phyloP scores from a whole-genome alignment of 2,888 invertebrate genomes.

The Eupeodes latifasciatus region DNA sequence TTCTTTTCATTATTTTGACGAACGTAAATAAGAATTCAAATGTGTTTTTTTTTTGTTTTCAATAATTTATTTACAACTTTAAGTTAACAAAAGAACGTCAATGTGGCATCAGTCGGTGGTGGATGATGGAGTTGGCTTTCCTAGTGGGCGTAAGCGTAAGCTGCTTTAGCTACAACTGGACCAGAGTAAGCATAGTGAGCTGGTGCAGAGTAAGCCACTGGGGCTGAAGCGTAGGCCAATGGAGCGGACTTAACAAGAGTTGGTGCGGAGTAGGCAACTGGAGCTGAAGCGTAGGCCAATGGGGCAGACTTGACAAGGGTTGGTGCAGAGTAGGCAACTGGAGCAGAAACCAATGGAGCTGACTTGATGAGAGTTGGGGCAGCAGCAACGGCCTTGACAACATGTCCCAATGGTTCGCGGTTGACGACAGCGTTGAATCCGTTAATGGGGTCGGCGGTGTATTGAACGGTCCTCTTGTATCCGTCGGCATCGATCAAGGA shows the following conservation, averaged over 20 bases:
- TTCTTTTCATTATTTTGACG: not conserved
- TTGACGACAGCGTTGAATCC: conserved; percentile 85
- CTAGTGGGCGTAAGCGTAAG: conserved; percentile 77
- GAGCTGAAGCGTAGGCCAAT: conserved; percentile 40
- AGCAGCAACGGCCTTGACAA: conserved; percentile 76
- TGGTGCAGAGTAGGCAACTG: conserved; percentile 48
- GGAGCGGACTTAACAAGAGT: conserved; percentile 77
- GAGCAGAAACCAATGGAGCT: conserved; percentile 26
- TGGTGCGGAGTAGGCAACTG: conserved; percentile 53
- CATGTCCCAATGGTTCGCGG: conserved; percentile 81
- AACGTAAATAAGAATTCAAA: not conserved
- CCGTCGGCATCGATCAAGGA: conserved; percentile 85
- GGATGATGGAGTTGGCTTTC: conserved; percentile 18
- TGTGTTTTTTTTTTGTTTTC: conserved; percentile 1
- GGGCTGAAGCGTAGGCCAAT: conserved; percentile 42
- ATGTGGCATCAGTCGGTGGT: conserved; percentile 51
- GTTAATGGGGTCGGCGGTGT: conserved; percentile 84
- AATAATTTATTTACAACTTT: conserved; percentile 62
- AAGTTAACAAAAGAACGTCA: conserved; percentile 54
- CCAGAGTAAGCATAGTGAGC: conserved; percentile 76
- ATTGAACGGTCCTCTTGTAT: conserved; percentile 85
- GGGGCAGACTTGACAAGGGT: conserved; percentile 38
- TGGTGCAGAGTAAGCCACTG: conserved; percentile 52
- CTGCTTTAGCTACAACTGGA: conserved; percentile 53
- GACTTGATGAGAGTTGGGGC: conserved; percentile 44